Conservation (phyloP, 2,888 invertebrate genomes). For the Drosophila picticornis region DNA sequence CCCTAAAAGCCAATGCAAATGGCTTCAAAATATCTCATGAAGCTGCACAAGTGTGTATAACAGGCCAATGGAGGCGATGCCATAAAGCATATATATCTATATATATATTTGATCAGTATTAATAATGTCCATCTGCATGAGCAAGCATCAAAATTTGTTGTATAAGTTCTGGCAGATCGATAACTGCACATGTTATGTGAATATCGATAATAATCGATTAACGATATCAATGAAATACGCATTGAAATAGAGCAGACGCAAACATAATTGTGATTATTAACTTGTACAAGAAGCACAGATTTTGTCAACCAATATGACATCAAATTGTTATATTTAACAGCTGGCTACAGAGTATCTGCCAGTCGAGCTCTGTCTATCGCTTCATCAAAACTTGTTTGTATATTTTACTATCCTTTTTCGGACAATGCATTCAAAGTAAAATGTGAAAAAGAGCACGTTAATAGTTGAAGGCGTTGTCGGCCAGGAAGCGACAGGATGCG, state of each 20-base stretch:
- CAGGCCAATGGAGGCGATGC: not conserved
- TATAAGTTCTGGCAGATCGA: rapidly evolving
- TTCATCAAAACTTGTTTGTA: not conserved
- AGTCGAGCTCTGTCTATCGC: not conserved
- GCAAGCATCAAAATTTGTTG: not conserved
- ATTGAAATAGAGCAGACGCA: not conserved
- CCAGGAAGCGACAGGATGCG: slow-evolving; percentile 2
- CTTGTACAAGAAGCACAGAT: not conserved
- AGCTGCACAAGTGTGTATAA: not conserved
- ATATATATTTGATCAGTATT: not conserved
- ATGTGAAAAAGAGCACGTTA: slow-evolving; percentile 63
- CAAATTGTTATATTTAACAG: not conserved
- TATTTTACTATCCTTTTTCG: slow-evolving; percentile 6
- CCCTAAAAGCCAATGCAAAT: not conserved
- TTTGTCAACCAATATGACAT: not conserved
- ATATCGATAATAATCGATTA: slow-evolving; percentile 1
- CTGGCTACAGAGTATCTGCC: not conserved
- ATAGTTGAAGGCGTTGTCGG: slow-evolving; percentile 24
- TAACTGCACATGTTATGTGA: not conserved
- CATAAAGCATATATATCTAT: not conserved
- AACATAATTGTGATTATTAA: not conserved
- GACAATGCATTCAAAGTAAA: slow-evolving; percentile 15
- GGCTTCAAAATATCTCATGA: not conserved
- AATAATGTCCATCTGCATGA: not conserved
- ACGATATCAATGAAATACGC: not conserved